These are phyloP conservation scores for Dryas iulia DNA, from an alignment of 1,140 invertebrate genomes.

Conservation along the genomic window DNA sequence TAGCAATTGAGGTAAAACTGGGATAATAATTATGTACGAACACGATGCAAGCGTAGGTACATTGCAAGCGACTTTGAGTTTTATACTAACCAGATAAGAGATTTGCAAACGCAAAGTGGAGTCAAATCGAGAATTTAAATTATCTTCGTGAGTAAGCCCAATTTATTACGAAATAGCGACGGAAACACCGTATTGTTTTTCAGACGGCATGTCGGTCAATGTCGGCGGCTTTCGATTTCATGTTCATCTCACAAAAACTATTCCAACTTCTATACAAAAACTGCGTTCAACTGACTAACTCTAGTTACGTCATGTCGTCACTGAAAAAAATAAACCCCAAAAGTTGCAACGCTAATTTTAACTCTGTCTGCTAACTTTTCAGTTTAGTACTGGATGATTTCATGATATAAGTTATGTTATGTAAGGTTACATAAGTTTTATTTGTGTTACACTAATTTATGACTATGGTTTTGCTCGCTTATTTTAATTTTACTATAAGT, in stretches of 20 bases:
- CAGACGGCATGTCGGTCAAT: conserved; percentile 61
- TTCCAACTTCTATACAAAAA: conserved; percentile 10
- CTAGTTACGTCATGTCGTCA: not conserved
- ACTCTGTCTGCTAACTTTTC: not conserved
- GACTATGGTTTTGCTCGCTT: not conserved
- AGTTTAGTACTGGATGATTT: not conserved
- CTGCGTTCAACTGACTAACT: conserved; percentile 2
- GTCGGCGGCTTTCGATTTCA: conserved; percentile 59
- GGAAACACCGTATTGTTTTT: conserved; percentile 56
- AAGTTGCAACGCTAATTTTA: conserved; percentile 5
- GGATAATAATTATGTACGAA: conserved; percentile 12
- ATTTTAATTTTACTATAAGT: too few relatives aligned
- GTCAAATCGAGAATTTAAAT: conserved; percentile 22
- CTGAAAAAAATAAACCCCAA: not conserved
- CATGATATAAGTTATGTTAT: not conserved
- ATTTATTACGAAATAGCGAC: conserved; percentile 42
- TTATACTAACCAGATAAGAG: conserved; percentile 2
- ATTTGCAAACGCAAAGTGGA: conserved; percentile 1
- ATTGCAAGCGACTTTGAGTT: conserved; percentile 1
- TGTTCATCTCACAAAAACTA: conserved; percentile 36
- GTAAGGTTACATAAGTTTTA: not conserved
- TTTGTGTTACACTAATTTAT: not conserved
- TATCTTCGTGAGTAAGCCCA: conserved; percentile 33
- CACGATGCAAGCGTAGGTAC: not conserved
- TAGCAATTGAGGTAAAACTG: conserved; percentile 15